A percentile compares a stretch with the other conserved stretches of the same genome.
Conservation (phyloP, 2,888 invertebrate species). For the Ditylenchus weischeri region DNA sequence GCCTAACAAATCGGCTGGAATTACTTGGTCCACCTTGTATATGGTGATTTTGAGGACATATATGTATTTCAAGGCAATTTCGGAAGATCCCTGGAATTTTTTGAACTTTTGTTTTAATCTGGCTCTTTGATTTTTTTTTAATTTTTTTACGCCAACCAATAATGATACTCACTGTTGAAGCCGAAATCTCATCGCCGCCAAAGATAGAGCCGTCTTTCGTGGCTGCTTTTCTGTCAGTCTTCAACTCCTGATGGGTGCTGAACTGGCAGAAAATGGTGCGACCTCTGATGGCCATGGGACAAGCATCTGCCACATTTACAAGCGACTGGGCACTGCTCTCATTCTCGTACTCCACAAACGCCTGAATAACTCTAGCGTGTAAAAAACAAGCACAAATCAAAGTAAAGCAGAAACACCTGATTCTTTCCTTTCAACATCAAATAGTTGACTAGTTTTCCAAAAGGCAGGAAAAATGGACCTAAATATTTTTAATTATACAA, state of each 20-base stretch:
- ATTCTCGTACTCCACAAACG: constrained; percentile 96
- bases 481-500: neutral
- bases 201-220: constrained; percentile 33
- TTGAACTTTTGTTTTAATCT: too few species aligned
- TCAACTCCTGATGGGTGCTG: constrained; percentile 90
- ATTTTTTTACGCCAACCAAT: too few species aligned
- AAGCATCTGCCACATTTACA: constrained; percentile 89
- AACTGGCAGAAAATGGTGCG: constrained; percentile 96
- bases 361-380: constrained; percentile 65
- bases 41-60: too few species aligned
- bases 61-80: too few species aligned
- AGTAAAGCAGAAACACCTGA: constrained; percentile 55
- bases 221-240: constrained; percentile 76
- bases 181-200: constrained; percentile 14
- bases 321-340: constrained; percentile 76
- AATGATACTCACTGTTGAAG: constrained; percentile 8
- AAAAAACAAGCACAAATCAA: too few species aligned
- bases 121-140: too few species aligned
- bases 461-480: constrained; percentile 87
- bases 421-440: constrained; percentile 82
- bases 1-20: too few species aligned
- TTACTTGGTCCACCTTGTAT: too few species aligned
- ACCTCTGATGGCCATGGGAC: constrained; percentile 86
- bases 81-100: too few species aligned
- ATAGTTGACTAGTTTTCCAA: constrained; percentile 95